A percentile compares a stretch with the other conserved stretches of the same genome.
Evolutionary conservation across 1,140 invertebrate species (phyloP).

Genomic region (Oedothorax gibbosus): DNA sequence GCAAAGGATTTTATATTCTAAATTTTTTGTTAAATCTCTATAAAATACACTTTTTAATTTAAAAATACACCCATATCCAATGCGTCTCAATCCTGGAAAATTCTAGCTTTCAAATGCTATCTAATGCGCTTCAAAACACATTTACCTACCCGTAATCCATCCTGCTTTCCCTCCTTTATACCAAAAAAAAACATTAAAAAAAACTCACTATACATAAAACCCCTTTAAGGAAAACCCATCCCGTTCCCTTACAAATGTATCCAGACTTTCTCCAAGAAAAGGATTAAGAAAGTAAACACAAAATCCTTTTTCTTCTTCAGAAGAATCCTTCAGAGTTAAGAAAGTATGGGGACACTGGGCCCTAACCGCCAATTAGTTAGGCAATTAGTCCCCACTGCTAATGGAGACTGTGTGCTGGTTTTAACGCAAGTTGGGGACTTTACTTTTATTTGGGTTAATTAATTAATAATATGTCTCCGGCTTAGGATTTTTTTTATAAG

Average conservation of each 20-base stretch:
- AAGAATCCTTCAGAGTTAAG: neutral
- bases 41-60: no score
- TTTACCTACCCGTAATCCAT: no score
- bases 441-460: conserved; percentile 43
- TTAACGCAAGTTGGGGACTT: conserved; percentile 17
- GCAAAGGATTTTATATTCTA: no score
- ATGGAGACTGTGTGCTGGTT: conserved; percentile 15
- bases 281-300: conserved; percentile 20
- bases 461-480: conserved; percentile 45
- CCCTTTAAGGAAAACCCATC: neutral
- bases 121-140: no score
- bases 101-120: no score
- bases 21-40: no score
- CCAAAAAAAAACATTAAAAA: no score
- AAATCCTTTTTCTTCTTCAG: neutral
- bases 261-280: neutral
- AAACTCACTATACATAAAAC: no score
- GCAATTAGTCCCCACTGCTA: conserved; percentile 31
- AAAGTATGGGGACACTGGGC: conserved; percentile 28
- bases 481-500: neutral
- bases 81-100: no score
- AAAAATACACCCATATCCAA: no score
- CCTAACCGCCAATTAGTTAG: conserved; percentile 49
- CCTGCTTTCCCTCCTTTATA: no score
- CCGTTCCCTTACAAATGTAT: neutral